Conservation (phyloP, 2,113 vertebrate species). For the Phalacrocorax carbo region DNA sequence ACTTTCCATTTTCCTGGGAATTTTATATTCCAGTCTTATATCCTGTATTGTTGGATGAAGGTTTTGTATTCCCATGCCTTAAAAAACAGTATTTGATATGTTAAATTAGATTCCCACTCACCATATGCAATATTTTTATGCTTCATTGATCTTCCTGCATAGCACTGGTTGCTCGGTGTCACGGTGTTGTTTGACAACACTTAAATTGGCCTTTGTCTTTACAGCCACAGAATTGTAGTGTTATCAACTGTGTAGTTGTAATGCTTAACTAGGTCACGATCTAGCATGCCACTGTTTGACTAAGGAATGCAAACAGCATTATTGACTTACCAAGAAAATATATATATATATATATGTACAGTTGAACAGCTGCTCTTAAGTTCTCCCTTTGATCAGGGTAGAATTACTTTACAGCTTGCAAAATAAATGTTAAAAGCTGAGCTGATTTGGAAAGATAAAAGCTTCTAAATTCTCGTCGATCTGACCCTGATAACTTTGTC, state of each 20-base stretch:
- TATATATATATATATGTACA: too few species aligned
- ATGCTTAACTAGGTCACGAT: not conserved
- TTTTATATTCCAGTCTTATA: not conserved
- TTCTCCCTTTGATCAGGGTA: not conserved
- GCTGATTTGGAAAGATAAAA: not conserved
- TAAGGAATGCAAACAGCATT: not conserved
- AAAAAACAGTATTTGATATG: not conserved
- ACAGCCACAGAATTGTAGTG: not conserved
- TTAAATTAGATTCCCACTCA: not conserved
- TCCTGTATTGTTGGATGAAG: not conserved
- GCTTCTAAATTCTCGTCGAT: not conserved
- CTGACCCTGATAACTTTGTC: not conserved
- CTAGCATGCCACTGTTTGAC: not conserved
- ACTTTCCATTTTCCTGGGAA: not conserved
- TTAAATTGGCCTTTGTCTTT: not conserved
- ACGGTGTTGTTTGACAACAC: rapidly evolving
- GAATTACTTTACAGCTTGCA: not conserved
- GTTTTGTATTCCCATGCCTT: not conserved
- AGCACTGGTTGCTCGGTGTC: not conserved
- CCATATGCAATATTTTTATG: not conserved
- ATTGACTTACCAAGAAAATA: not conserved
- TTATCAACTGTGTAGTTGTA: not conserved
- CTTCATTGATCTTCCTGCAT: not conserved
- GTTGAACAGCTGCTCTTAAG: not conserved
- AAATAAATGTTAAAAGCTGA: not conserved